Base-by-base conservation (phyloP, 1,140 invertebrate species). In the Bombyx mandarina region DNA sequence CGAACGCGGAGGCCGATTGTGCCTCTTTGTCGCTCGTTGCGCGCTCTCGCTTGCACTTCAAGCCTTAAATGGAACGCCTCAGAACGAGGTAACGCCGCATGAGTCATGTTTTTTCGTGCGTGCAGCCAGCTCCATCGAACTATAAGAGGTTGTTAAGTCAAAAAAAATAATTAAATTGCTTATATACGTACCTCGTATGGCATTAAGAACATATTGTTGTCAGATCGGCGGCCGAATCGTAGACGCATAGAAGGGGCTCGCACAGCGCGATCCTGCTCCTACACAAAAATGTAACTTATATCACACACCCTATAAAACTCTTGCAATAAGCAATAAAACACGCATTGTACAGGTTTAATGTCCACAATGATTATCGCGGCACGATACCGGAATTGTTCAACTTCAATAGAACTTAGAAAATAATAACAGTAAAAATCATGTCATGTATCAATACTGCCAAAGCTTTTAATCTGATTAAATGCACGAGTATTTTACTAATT, bases 211-310 rank as follows among this genome's bases (percentile, higher is more conserved):
- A 91, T 90, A 75, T 86, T 86, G 71, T 83, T 86, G 66, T 92
- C 91, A 43, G 90, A 89, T 49, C 91, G 88, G 45, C 91, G 86
- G 22, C 91, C 91, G 66, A 92, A 92, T 12, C 91, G 87, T 18
- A 92, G 87, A 51, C 91, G 82, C 75, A 92, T 86, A 0, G 91
- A 91, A 0, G 91, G 91, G 42, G 90, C 89, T 57, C 91, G 80
- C 9, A 90, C 83, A 43, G 69, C 66, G 48, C 83, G 79, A 48
- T 86, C 81, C 60, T 84, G 81, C 48, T 83, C 81, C 81, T 86
- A 61, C 9, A 59, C 10, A 56, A 56, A 56, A 10, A 56, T 35
- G 50, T 53, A 55, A 69, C 22, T 43, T 56, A 55, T 10, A 50
- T 63, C 42, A 66, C 60, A 57, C 52, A 46, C 63, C 47, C 60